These are phyloP conservation scores for Chromobotia macracanthus DNA, from an alignment of 2,797 vertebrate genomes.

Conservation along the genomic window DNA sequence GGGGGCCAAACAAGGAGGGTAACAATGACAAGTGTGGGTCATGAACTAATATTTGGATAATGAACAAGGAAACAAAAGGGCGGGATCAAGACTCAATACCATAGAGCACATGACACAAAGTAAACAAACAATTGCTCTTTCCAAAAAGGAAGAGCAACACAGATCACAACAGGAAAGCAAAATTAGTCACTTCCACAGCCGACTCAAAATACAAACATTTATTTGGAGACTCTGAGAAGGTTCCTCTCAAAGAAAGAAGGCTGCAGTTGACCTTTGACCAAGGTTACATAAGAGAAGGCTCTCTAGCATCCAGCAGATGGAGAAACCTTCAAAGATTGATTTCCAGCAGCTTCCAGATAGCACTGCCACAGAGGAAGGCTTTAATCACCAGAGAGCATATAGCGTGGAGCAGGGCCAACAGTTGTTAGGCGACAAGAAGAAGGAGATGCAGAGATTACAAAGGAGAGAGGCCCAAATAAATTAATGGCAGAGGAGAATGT, in stretches of 20 bases:
- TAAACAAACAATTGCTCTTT: too few relatives aligned
- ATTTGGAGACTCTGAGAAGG: neutral
- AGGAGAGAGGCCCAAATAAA: conserved; percentile 23
- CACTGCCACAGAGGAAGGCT: neutral
- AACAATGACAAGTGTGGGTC: too few relatives aligned
- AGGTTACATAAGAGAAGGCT: neutral
- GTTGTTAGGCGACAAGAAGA: conserved; percentile 26
- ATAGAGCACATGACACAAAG: too few relatives aligned
- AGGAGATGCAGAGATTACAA: conserved; percentile 5
- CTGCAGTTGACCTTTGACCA: conserved; percentile 1
- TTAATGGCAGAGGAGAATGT: conserved; percentile 30
- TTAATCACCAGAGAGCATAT: conserved; percentile 29
- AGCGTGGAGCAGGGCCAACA: neutral
- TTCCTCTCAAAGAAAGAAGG: neutral
- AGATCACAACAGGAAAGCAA: too few relatives aligned
- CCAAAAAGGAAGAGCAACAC: too few relatives aligned
- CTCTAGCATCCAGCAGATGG: neutral
- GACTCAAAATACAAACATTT: neutral
- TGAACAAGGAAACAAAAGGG: too few relatives aligned
- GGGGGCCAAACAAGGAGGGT: too few relatives aligned
- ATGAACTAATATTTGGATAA: too few relatives aligned
- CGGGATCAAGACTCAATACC: too few relatives aligned
- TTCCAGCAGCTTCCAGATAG: conserved; percentile 17
- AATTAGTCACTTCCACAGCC: neutral
- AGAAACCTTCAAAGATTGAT: conserved; percentile 8